A percentile compares a stretch with the other conserved stretches of the same genome.
phyloP scores from a whole-genome alignment of 2,888 invertebrate species.

The Exephanes ischioxanthus region DNA sequence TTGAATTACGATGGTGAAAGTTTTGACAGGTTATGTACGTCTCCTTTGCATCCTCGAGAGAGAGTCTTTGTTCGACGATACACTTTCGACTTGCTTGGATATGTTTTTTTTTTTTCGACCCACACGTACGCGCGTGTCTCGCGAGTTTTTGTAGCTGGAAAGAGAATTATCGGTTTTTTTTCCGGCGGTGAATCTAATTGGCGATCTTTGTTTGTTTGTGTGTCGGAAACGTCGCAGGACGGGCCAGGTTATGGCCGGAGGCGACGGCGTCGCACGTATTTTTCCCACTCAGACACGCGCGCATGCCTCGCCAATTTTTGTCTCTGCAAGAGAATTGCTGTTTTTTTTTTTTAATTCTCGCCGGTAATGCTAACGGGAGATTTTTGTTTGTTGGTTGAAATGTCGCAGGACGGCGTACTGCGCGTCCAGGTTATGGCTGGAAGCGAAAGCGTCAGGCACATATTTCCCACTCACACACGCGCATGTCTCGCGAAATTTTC shows the following conservation, averaged over 20 bases:
- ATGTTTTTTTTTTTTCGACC: background rate
- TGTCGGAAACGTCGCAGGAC: no score
- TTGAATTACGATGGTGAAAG: slow-evolving; percentile 62
- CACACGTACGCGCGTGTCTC: background rate
- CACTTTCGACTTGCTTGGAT: background rate
- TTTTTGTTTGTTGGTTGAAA: background rate
- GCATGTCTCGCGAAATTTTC: no score
- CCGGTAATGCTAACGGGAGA: background rate
- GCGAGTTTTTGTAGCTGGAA: background rate
- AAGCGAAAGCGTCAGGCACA: slow-evolving; percentile 80
- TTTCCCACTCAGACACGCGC: no score
- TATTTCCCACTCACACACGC: no score
- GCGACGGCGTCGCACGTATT: slow-evolving; percentile 79
- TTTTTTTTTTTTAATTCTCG: background rate
- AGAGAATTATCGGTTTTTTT: background rate
- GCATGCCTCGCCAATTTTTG: background rate
- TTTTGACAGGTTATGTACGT: slow-evolving; percentile 67
- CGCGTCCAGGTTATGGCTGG: slow-evolving; percentile 84
- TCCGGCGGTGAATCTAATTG: background rate
- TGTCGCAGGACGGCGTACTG: slow-evolving; percentile 81
- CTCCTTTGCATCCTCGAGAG: slow-evolving; percentile 24
- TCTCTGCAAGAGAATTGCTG: background rate
- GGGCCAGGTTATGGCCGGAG: slow-evolving; percentile 83
- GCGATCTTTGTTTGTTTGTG: no score
- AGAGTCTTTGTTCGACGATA: slow-evolving; percentile 20